Percentiles rank a stretch among this genome's conserved stretches.
Evolutionary conservation across 2,888 invertebrate species (phyloP).

Genomic region (Myopa testacea): DNA sequence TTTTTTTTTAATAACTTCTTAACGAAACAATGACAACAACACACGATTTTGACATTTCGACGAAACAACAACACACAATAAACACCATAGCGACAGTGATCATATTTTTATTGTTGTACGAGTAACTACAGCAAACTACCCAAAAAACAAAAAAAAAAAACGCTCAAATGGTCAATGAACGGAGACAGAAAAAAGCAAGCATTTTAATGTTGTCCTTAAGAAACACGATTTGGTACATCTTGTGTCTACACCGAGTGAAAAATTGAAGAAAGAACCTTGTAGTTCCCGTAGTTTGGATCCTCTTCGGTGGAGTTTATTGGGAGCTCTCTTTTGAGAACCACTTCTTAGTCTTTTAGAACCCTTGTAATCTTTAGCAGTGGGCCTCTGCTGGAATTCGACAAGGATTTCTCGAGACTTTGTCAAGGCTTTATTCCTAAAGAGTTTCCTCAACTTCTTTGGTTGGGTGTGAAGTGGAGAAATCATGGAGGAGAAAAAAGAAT

Average conservation of each 20-base stretch:
- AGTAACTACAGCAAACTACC: not conserved
- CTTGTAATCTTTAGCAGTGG: no score
- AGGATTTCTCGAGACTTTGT: no score
- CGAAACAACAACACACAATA: not conserved
- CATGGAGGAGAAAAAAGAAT: not conserved
- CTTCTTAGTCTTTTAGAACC: no score
- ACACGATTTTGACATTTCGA: slow-evolving; percentile 32
- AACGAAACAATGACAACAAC: slow-evolving; percentile 24
- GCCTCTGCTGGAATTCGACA: no score
- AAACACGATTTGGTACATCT: not conserved
- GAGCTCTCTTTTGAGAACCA: no score
- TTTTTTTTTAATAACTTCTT: slow-evolving; percentile 14
- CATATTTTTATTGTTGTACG: slow-evolving; percentile 17
- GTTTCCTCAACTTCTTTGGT: no score
- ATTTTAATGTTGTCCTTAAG: slow-evolving; percentile 5
- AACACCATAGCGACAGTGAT: not conserved
- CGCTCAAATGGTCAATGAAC: slow-evolving; percentile 10
- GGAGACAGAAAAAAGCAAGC: not conserved
- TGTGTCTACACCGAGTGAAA: not conserved
- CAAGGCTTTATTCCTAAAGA: no score
- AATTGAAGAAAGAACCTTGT: not conserved
- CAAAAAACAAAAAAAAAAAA: not conserved
- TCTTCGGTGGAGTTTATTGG: no score
- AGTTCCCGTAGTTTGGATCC: no score
- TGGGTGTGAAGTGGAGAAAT: no score